Evolutionary conservation across 2,888 invertebrate species (phyloP), one percentile per base, ranked within the genome.

Genomic region (Altica lythri): DNA sequence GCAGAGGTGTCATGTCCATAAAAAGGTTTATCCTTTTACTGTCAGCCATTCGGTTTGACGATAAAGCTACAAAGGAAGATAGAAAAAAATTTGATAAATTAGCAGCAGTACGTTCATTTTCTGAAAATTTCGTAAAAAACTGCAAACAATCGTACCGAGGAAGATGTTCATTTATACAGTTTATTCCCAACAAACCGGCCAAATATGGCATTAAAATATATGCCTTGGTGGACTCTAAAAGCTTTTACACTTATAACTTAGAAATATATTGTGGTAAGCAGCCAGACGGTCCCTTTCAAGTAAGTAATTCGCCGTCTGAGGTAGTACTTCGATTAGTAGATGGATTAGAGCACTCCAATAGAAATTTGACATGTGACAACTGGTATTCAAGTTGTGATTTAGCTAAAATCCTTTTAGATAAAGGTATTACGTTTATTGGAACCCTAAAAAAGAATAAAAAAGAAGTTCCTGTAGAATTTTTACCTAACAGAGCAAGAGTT

Each of bases 201-300:
- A 64, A 64, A 46, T 64, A 66, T 50, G 64, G 62, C 9, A 48
- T 66, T 4, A 64, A 64, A 56, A 29, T 65, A 14, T 67, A 60
- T 55, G 57, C 55, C 5, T 32, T 62, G 5, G 61, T 59, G 46
- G 64, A 68, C 51, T 40, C 61, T 3, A 56, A 60, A 49, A 62
- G 56, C 5, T 59, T 46, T 55, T 64, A 57, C 43, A 43, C 34
- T 1, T 13, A 6, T 16, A 58, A 59, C 42, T 35, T 64, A 8
- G 61, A 67, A 55, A 45, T 66, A 32, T 64, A 68, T 54, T 55
- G 51, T 19, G 64, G 66, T 14, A 45, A 48, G 18, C 62, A 62
- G 37, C 65, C 63, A 22, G 55, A 60, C 32, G 64, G 63, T 5
- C 58, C 57, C n/a, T 60, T 57, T 51, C 57, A 64, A 68, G 38